These are phyloP conservation scores for Scolopax mira DNA, from an alignment of 2,113 vertebrate genomes.

Conservation along the genomic window DNA sequence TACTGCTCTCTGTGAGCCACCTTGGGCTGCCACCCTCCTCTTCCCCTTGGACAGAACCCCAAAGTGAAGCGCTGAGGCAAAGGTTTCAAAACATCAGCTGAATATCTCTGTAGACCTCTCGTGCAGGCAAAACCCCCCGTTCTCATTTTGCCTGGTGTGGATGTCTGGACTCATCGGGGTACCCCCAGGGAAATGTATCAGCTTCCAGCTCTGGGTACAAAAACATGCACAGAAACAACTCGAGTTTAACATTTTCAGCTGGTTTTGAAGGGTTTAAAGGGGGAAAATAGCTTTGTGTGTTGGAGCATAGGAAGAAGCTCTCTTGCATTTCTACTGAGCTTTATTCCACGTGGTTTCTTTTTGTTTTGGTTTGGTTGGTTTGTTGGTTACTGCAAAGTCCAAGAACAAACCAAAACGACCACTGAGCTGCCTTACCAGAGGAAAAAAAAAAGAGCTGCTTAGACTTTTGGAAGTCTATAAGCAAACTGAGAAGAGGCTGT, in stretches of 20 bases:
- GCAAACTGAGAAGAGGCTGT: neutral
- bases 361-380: neutral
- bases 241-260: neutral
- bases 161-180: neutral
- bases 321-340: neutral
- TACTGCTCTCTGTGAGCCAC: neutral
- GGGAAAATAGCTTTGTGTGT: neutral
- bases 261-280: neutral
- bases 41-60: neutral
- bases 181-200: neutral
- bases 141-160: rapidly evolving
- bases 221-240: neutral
- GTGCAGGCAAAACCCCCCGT: neutral
- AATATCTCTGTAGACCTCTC: neutral
- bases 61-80: neutral
- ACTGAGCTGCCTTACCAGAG: neutral
- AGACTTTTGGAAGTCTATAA: neutral
- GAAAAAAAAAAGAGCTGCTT: neutral
- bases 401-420: neutral
- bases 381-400: neutral
- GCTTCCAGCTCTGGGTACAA: neutral
- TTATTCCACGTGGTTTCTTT: neutral
- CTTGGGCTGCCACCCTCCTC: neutral
- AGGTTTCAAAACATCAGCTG: neutral
- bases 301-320: neutral